These are phyloP conservation scores for Chrysodeixis includens DNA, from an alignment of 2,888 invertebrate species.

Conservation along the genomic window DNA sequence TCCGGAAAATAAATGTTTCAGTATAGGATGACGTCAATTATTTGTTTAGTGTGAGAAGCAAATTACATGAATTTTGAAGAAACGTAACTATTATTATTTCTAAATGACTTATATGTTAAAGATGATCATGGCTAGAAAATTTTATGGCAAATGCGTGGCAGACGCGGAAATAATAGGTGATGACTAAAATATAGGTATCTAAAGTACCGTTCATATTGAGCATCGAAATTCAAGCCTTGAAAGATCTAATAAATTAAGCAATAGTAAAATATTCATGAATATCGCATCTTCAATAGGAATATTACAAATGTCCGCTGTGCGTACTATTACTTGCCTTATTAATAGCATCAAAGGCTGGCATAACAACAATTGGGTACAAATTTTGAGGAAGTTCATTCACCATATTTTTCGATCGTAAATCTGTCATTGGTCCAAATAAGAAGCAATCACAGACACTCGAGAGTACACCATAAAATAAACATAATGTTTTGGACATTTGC, in stretches of 20 bases:
- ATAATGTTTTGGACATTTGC: conserved; percentile 51
- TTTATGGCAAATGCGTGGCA: too few relatives aligned
- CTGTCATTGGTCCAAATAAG: conserved; percentile 32
- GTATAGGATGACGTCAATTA: too few relatives aligned
- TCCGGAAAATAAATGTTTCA: too few relatives aligned
- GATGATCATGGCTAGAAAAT: too few relatives aligned
- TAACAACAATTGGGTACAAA: conserved; percentile 6
- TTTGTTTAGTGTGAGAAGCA: too few relatives aligned
- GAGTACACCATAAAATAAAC: conserved; percentile 42
- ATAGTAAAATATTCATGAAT: not conserved
- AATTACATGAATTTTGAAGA: too few relatives aligned
- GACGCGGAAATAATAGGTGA: too few relatives aligned
- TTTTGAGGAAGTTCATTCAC: conserved; percentile 12
- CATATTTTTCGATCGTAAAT: conserved; percentile 32
- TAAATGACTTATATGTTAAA: too few relatives aligned
- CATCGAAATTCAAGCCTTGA: not conserved
- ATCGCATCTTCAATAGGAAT: not conserved
- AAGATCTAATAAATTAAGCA: too few relatives aligned
- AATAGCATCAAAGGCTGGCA: conserved; percentile 14
- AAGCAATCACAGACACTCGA: conserved; percentile 31
- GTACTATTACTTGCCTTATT: not conserved
- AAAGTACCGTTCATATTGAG: not conserved
- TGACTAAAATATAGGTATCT: too few relatives aligned
- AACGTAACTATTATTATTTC: too few relatives aligned
- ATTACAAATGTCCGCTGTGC: not conserved